phyloP scores from a whole-genome alignment of 2,797 vertebrate species.

The Anisognathus igniventris region DNA sequence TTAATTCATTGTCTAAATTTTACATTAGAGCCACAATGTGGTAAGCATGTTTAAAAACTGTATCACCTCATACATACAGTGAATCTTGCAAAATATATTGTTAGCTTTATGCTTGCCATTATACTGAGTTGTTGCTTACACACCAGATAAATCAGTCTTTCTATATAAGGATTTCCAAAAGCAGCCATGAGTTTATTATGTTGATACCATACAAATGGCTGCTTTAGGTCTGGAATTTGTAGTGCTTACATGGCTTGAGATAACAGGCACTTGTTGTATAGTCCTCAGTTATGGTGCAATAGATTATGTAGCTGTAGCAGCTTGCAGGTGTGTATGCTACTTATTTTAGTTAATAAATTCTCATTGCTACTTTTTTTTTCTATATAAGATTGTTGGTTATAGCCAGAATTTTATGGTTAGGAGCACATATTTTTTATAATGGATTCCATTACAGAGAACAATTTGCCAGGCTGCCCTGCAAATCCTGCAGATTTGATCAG shows the following conservation, averaged over 20 bases:
- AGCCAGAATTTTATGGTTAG: slow-evolving; percentile 29
- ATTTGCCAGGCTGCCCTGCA: not conserved
- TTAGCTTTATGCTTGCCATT: slow-evolving; percentile 6
- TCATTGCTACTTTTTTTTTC: slow-evolving; percentile 39
- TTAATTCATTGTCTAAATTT: not conserved
- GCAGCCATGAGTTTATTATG: slow-evolving; percentile 9
- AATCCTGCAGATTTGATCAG: not conserved
- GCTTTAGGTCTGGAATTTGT: slow-evolving; percentile 30
- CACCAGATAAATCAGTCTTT: slow-evolving; percentile 1
- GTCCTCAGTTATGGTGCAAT: slow-evolving; percentile 4
- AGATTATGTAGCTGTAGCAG: slow-evolving; percentile 39
- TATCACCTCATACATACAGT: not conserved
- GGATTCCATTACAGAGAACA: not conserved
- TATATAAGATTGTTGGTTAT: not conserved
- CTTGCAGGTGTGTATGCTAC: slow-evolving; percentile 13
- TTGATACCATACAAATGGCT: slow-evolving; percentile 12
- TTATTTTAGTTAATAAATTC: slow-evolving; percentile 67
- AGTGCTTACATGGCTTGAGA: not conserved
- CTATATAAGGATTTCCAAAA: not conserved
- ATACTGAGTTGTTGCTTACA: slow-evolving; percentile 10
- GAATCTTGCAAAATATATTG: not conserved
- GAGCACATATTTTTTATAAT: slow-evolving; percentile 23
- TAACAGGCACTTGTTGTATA: not conserved
- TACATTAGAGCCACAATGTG: not conserved
- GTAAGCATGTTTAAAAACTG: not conserved